A percentile compares a stretch with the other conserved stretches of the same genome.
phyloP scores from a whole-genome alignment of 2,888 invertebrate genomes.

The Mimumesa dahlbomi region DNA sequence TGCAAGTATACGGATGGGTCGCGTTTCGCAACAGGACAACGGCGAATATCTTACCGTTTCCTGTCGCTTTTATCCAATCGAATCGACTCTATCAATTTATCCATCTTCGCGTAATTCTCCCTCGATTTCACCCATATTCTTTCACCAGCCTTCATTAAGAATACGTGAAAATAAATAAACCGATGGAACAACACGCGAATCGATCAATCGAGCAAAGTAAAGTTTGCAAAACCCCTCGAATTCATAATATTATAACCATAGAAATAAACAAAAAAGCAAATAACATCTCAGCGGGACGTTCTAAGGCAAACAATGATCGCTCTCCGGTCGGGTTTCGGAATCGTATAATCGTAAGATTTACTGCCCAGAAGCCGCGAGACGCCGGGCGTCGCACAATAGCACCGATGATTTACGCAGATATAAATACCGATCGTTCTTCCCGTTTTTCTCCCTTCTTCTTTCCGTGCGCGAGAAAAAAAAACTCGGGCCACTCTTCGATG shows the following conservation, averaged over 20 bases:
- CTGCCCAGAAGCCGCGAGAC: conserved; percentile 31
- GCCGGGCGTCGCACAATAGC: conserved; percentile 49
- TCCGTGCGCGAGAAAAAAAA: conserved; percentile 11
- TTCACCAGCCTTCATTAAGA: too few relatives aligned
- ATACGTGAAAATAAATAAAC: too few relatives aligned
- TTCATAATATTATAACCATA: background rate
- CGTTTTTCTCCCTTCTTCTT: conserved; percentile 23
- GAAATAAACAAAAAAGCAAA: background rate
- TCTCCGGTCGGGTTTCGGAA: background rate
- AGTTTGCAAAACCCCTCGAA: background rate
- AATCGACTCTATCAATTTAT: too few relatives aligned
- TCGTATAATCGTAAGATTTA: conserved; percentile 52
- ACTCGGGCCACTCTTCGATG: conserved; percentile 49
- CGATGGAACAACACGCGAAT: too few relatives aligned
- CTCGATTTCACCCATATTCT: too few relatives aligned
- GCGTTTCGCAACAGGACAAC: conserved; percentile 24
- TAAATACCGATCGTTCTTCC: conserved; percentile 68
- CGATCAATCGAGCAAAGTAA: background rate
- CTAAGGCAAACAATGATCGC: background rate
- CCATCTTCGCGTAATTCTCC: too few relatives aligned
- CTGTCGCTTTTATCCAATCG: background rate
- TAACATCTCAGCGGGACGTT: background rate
- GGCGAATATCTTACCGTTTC: conserved; percentile 23
- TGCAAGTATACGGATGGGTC: conserved; percentile 57
- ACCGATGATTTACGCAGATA: conserved; percentile 70